phyloP scores from a whole-genome alignment of 2,888 invertebrate species.

The Acleris cristana region DNA sequence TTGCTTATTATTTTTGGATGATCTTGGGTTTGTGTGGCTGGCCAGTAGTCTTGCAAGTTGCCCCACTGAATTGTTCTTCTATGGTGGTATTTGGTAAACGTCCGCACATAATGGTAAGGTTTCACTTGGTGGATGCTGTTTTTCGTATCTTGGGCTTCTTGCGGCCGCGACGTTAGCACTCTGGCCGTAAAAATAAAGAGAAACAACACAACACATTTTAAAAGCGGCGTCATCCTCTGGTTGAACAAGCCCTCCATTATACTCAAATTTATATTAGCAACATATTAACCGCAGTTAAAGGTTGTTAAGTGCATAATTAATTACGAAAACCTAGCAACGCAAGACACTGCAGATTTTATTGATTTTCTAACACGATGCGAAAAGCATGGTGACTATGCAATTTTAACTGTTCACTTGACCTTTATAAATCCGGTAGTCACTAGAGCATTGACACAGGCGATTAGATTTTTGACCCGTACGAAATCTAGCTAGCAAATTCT shows the following conservation, averaged over 20 bases:
- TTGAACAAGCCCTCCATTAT: slow-evolving; percentile 70
- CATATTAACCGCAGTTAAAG: slow-evolving; percentile 30
- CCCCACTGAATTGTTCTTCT: slow-evolving; percentile 73
- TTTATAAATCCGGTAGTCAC: slow-evolving; percentile 10
- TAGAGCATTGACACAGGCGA: slow-evolving; percentile 15
- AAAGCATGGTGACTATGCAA: slow-evolving; percentile 41
- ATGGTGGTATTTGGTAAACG: slow-evolving; percentile 78
- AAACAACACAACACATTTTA: slow-evolving; percentile 77
- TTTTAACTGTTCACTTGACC: slow-evolving; percentile 35
- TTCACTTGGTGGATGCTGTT: slow-evolving; percentile 71
- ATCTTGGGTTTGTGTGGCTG: slow-evolving; percentile 48
- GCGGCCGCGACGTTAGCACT: slow-evolving; percentile 73
- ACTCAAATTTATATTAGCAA: slow-evolving; percentile 42
- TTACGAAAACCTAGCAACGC: slow-evolving; percentile 56
- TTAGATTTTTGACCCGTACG: slow-evolving; percentile 18
- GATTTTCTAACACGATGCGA: slow-evolving; percentile 55
- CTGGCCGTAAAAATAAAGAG: slow-evolving; percentile 78
- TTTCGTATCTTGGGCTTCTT: slow-evolving; percentile 64
- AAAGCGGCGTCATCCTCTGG: slow-evolving; percentile 69
- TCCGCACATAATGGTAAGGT: slow-evolving; percentile 73
- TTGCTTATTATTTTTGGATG: slow-evolving; percentile 53
- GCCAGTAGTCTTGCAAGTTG: slow-evolving; percentile 59
- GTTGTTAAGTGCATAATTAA: slow-evolving; percentile 51
- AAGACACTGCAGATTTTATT: slow-evolving; percentile 67
- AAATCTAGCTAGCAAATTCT: slow-evolving; percentile 27